Evolutionary conservation across 2,113 vertebrate species (phyloP).

Genomic region (Caloenas nicobarica): DNA sequence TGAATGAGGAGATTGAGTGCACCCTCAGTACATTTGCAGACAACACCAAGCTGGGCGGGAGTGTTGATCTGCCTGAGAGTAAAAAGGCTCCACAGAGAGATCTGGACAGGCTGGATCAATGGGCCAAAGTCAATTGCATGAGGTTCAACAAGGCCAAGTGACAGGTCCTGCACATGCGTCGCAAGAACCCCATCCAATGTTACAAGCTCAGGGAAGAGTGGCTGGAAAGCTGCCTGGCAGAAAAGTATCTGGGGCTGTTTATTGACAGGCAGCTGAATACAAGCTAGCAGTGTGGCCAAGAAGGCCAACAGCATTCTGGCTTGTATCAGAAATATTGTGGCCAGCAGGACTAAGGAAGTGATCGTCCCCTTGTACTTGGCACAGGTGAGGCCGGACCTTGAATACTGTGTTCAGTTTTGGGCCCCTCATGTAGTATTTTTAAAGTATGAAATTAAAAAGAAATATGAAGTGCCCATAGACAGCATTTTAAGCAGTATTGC

Average conservation of each 20-base stretch:
- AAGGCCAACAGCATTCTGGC: no score
- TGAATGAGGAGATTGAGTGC: background rate
- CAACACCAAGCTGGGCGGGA: background rate
- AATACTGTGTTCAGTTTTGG: no score
- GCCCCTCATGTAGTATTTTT: background rate
- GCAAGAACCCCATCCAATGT: no score
- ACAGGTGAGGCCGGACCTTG: no score
- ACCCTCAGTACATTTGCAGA: background rate
- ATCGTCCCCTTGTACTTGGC: no score
- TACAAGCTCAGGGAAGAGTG: no score
- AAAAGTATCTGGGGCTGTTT: no score
- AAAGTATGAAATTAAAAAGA: background rate
- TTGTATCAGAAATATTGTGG: no score
- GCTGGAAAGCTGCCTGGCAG: no score
- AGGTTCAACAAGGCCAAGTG: background rate
- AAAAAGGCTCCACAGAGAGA: background rate
- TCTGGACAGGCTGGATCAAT: background rate
- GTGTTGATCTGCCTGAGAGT: background rate
- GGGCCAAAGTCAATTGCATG: background rate
- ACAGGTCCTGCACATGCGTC: background rate
- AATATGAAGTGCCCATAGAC: background rate
- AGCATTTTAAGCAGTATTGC: background rate
- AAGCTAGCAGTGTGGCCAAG: no score
- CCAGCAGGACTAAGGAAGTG: no score
- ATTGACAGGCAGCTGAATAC: no score